Conservation (phyloP, 2,888 invertebrate genomes). For the Parnassius smintheus region DNA sequence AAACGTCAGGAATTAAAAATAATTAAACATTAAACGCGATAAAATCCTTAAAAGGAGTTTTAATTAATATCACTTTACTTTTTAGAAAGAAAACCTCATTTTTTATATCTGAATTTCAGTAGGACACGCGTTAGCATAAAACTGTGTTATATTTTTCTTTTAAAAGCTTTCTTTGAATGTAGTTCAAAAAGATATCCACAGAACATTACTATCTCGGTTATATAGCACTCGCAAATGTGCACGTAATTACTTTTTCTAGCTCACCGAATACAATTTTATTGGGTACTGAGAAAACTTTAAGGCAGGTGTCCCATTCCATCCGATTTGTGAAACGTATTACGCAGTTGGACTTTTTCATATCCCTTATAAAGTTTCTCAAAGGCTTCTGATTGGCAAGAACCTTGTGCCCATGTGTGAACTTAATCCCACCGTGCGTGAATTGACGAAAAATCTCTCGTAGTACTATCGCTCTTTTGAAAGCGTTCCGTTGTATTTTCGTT, state of each 20-base stretch:
- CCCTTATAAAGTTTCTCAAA: constrained; percentile 49
- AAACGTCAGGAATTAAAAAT: no score
- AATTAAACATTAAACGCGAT: no score
- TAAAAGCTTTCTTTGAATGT: no score
- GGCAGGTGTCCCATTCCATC: constrained; percentile 27
- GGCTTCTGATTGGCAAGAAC: constrained; percentile 61
- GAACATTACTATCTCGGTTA: no score
- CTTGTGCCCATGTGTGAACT: constrained; percentile 50
- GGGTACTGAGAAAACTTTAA: constrained; percentile 24
- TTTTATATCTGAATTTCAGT: no score
- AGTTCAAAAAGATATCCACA: no score
- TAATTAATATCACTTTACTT: no score
- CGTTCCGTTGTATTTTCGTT: constrained; percentile 78
- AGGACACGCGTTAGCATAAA: no score
- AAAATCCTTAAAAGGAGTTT: no score
- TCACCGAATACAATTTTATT: constrained; percentile 26
- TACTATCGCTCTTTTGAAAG: constrained; percentile 72
- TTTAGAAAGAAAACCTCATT: no score
- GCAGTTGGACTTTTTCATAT: constrained; percentile 37
- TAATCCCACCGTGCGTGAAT: constrained; percentile 61
- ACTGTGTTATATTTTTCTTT: no score
- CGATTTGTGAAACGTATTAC: constrained; percentile 29
- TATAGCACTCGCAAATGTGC: neutral
- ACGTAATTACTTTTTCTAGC: constrained; percentile 27
- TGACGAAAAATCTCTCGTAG: constrained; percentile 53